Evolutionary conservation across 2,797 vertebrate genomes (phyloP).

Genomic region (Tarsius wallacei): DNA sequence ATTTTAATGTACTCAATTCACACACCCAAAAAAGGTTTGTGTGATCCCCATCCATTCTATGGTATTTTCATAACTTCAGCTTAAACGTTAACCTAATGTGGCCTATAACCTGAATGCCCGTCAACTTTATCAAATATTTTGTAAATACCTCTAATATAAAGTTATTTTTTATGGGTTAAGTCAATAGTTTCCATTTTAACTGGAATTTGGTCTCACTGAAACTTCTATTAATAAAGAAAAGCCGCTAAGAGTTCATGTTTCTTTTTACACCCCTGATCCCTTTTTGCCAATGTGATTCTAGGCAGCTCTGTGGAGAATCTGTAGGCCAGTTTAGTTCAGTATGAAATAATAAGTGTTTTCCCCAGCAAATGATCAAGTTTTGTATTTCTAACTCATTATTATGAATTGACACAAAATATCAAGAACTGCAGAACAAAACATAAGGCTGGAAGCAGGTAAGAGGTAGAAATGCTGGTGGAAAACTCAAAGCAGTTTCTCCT

Average conservation of each 20-base stretch:
- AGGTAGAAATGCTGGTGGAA: neutral
- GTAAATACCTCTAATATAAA: neutral
- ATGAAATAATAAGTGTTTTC: neutral
- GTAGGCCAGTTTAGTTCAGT: neutral
- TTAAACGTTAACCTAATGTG: neutral
- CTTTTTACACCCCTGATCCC: neutral
- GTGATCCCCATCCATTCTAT: neutral
- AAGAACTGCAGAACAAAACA: neutral
- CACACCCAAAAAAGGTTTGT: neutral
- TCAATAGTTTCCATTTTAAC: neutral
- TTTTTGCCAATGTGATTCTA: neutral
- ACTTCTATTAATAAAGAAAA: neutral
- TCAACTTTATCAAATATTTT: neutral
- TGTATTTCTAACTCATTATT: neutral
- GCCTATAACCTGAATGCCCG: neutral
- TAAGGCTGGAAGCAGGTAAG: neutral
- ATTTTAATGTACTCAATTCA: neutral
- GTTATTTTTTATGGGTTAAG: neutral
- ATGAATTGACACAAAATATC: neutral
- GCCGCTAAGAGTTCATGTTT: neutral
- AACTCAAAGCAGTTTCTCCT: neutral
- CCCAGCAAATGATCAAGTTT: neutral
- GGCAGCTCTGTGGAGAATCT: neutral
- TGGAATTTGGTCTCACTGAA: neutral
- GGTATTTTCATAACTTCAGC: neutral